These are phyloP conservation scores for Hydropsyche betteni DNA, from an alignment of 2,888 invertebrate species.

Conservation along the genomic window DNA sequence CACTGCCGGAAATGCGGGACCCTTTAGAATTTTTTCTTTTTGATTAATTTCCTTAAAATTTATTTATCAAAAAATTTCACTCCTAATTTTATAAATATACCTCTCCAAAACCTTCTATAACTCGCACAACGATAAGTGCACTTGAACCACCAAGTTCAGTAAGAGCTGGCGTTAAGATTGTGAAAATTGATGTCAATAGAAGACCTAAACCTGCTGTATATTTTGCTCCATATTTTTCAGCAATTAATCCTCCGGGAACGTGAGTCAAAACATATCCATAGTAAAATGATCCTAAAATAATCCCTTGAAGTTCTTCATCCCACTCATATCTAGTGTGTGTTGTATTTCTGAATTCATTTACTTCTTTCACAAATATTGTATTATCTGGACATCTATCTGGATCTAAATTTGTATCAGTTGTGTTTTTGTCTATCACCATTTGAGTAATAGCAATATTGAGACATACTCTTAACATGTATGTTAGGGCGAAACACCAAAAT, in stretches of 20 bases:
- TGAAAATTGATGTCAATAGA: slow-evolving; percentile 79
- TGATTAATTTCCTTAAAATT: neutral
- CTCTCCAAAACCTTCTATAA: slow-evolving; percentile 80
- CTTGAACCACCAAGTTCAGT: slow-evolving; percentile 67
- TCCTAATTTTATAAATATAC: slow-evolving; percentile 58
- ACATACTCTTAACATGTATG: slow-evolving; percentile 79
- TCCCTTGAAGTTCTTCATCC: slow-evolving; percentile 75
- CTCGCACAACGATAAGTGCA: slow-evolving; percentile 69
- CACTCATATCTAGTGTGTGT: slow-evolving; percentile 68
- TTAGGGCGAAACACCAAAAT: slow-evolving; percentile 77
- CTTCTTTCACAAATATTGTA: neutral
- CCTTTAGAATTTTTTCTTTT: slow-evolving; percentile 57
- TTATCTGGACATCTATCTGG: slow-evolving; percentile 65
- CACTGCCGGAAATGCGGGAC: slow-evolving; percentile 70
- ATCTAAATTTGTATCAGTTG: slow-evolving; percentile 58
- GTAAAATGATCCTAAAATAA: slow-evolving; percentile 82
- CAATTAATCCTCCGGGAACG: slow-evolving; percentile 82
- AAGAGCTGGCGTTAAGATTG: slow-evolving; percentile 77
- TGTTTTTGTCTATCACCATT: slow-evolving; percentile 42
- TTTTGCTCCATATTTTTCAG: slow-evolving; percentile 86
- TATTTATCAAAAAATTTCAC: neutral
- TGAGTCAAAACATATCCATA: slow-evolving; percentile 86
- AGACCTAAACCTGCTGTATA: slow-evolving; percentile 83
- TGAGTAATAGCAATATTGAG: slow-evolving; percentile 69
- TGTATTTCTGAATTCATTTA: neutral